Evolutionary conservation across 2,797 vertebrate genomes (phyloP).

Genomic region (Brachyrhaphis roseni): DNA sequence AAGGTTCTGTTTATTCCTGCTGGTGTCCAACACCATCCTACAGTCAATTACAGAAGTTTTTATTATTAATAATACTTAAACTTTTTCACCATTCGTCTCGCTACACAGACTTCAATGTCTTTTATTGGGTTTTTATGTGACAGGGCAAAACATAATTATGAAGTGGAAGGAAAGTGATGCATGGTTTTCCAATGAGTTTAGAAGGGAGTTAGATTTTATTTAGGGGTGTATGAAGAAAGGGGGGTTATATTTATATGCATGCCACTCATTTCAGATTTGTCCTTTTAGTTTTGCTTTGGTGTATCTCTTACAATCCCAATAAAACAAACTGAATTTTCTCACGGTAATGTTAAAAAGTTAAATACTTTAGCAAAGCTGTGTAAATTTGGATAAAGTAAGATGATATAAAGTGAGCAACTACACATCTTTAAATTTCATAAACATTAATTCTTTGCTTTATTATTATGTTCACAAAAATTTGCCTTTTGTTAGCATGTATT

Average conservation of each 20-base stretch:
- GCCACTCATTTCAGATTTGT: not conserved
- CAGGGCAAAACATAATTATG: not conserved
- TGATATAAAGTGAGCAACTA: not conserved
- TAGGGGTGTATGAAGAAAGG: not conserved
- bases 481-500: not conserved
- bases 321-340: not conserved
- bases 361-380: not conserved
- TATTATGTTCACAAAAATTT: not conserved
- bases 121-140: not conserved
- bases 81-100: not conserved
- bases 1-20: constrained; percentile 39
- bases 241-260: not conserved
- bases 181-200: not conserved
- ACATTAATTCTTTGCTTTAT: not conserved
- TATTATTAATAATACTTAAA: not conserved
- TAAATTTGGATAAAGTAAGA: not conserved
- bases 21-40: constrained; percentile 29
- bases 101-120: not conserved
- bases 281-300: not conserved
- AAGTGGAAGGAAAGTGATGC: not conserved
- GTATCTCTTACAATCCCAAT: not conserved
- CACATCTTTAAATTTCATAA: not conserved
- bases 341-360: not conserved
- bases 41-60: not conserved
- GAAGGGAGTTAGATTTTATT: not conserved